Evolutionary conservation across 2,888 invertebrate species (phyloP).

Genomic region (Drosophila histrio): DNA sequence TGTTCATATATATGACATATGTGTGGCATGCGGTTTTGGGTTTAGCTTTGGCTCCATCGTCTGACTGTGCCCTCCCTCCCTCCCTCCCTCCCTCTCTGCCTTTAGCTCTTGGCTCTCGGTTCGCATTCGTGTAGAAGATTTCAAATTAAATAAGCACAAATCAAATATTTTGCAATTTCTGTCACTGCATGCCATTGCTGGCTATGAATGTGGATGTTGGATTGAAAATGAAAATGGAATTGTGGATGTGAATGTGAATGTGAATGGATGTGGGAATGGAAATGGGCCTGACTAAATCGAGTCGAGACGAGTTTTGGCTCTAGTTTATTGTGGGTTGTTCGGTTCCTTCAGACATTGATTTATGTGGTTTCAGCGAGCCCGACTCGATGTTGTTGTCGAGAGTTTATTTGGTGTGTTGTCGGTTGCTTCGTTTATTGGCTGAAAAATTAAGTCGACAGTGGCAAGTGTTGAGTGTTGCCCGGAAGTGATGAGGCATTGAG

Average conservation of each 20-base stretch:
- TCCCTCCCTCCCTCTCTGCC: background rate
- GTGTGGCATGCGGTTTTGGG: conserved; percentile 49
- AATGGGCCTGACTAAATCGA: conserved; percentile 6
- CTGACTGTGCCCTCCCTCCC: background rate
- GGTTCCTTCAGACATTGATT: conserved; percentile 68
- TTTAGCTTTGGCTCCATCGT: conserved; percentile 19
- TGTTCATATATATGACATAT: conserved; percentile 1
- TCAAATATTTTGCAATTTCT: conserved; percentile 79
- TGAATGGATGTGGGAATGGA: background rate
- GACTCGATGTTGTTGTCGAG: conserved; percentile 12
- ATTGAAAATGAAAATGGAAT: conserved; percentile 7
- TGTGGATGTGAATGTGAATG: background rate
- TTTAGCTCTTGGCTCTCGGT: conserved; percentile 25
- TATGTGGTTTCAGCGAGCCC: conserved; percentile 62
- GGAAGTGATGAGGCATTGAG: conserved; percentile 53
- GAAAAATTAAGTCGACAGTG: conserved; percentile 64
- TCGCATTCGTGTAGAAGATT: conserved; percentile 52
- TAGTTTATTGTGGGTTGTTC: conserved; percentile 38
- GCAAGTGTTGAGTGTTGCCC: conserved; percentile 41
- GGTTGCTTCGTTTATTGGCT: conserved; percentile 64
- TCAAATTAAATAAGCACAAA: conserved; percentile 80
- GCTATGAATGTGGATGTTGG: conserved; percentile 14
- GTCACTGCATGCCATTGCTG: conserved; percentile 65
- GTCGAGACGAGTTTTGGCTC: conserved; percentile 21
- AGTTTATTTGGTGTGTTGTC: conserved; percentile 49